Conservation (phyloP, 2,888 invertebrate species). For the Rambutsinella grinnellia region DNA sequence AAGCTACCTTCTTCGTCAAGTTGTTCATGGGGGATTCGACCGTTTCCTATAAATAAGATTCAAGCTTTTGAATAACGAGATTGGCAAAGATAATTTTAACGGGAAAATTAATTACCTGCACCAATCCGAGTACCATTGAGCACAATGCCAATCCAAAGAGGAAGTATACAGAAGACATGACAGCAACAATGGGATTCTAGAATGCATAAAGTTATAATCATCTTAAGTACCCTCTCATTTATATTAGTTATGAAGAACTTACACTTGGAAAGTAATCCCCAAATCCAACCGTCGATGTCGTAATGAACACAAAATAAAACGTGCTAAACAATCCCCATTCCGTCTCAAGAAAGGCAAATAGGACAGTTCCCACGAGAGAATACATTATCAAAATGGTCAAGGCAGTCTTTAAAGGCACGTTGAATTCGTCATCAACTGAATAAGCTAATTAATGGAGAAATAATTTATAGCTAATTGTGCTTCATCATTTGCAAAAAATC, state of each 20-base stretch:
- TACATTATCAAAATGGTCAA: slow-evolving; percentile 86
- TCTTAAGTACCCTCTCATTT: not conserved
- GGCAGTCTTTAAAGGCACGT: slow-evolving; percentile 92
- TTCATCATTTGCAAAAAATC: too few species aligned
- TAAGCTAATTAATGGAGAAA: slow-evolving; percentile 73
- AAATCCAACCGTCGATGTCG: slow-evolving; percentile 97
- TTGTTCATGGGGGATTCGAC: slow-evolving; percentile 55
- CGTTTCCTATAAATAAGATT: slow-evolving; percentile 49
- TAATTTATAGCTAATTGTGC: too few species aligned
- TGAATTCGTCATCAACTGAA: slow-evolving; percentile 93
- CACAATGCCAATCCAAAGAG: slow-evolving; percentile 95
- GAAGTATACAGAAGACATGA: slow-evolving; percentile 91
- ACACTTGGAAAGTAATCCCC: slow-evolving; percentile 90
- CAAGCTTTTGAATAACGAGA: not conserved
- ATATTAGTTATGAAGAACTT: slow-evolving; percentile 41
- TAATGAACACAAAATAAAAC: slow-evolving; percentile 97
- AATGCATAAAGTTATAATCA: slow-evolving; percentile 64
- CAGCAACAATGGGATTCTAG: slow-evolving; percentile 87
- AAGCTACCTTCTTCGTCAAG: slow-evolving; percentile 51
- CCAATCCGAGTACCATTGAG: slow-evolving; percentile 97
- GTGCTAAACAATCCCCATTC: slow-evolving; percentile 93
- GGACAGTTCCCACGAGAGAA: slow-evolving; percentile 86
- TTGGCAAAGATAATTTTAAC: not conserved
- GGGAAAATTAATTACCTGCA: slow-evolving; percentile 76
- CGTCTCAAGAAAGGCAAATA: slow-evolving; percentile 80